Evolutionary conservation across 2,113 vertebrate species (phyloP).

Genomic region (Xenopus tropicalis): UCB_Xtro_10.0 CM004446.2:116671501-116672000

Average conservation of each 20-base stretch:
- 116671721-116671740: not conserved
- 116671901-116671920: too few relatives aligned
- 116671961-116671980: too few relatives aligned
- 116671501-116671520: not conserved
- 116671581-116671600: constrained; percentile 9
- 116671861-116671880: too few relatives aligned
- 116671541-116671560: not conserved
- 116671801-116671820: not conserved
- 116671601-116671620: not conserved
- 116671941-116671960: too few relatives aligned
- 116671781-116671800: not conserved
- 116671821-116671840: not conserved
- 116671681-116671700: not conserved
- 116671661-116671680: not conserved
- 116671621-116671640: not conserved
- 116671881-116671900: too few relatives aligned
- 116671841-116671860: too few relatives aligned
- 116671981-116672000: too few relatives aligned
- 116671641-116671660: not conserved
- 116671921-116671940: too few relatives aligned
- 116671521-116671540: not conserved
- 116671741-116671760: not conserved
- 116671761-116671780: not conserved
- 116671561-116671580: constrained; percentile 7
- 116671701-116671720: not conserved